Evolutionary conservation across 2,888 invertebrate genomes (phyloP), one percentile per base, ranked within the genome.

Genomic region (Rhingia rostrata): DNA sequence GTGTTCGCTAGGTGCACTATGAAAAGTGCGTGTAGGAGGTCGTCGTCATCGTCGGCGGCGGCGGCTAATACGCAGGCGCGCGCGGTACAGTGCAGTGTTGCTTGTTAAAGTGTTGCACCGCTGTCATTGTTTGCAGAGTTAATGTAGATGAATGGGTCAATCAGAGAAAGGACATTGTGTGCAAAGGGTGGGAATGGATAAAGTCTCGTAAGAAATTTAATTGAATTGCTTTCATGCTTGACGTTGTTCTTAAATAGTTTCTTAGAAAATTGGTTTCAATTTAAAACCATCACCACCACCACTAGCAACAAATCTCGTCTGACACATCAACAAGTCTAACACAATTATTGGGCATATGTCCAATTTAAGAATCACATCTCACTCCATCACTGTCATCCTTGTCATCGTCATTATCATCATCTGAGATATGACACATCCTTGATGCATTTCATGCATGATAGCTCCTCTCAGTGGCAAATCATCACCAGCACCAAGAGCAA

Each of bases 391-490:
- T 74, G 78, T 69, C 78, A 78, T 54, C 61, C 63, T 10, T 73
- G 78, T 61, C 77, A 73, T 78, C 73, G 39, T 61, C 77, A 35
- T 60, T 61, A 67, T 45, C 45, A 60, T 51, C 75, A 37, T 61
- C 37, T 60, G 49, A 67, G 56, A 64, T 73, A 56, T 67, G 83
- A 61, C 73, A 74, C 64, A 74, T 84, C 79, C 69, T 58, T 54
- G 79, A 74, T 84, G 84, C 73, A 84, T 84, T 84, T 79, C 70
- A 84, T 84, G 79, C 80, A 80, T 84, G 79, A 84, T 80, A 80
- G 74, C 70, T 70, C 74, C 74, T 66, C 80, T 80, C 80, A 80
- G 79, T 84, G 74, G 80, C 80, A 75, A 80, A 84, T 84, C 84
- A 75, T 79, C 70, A 14, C 7, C 58, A 58, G 30, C 61, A n/a